phyloP scores from a whole-genome alignment of 2,113 vertebrate genomes.

The Cygnus buccinator region DNA sequence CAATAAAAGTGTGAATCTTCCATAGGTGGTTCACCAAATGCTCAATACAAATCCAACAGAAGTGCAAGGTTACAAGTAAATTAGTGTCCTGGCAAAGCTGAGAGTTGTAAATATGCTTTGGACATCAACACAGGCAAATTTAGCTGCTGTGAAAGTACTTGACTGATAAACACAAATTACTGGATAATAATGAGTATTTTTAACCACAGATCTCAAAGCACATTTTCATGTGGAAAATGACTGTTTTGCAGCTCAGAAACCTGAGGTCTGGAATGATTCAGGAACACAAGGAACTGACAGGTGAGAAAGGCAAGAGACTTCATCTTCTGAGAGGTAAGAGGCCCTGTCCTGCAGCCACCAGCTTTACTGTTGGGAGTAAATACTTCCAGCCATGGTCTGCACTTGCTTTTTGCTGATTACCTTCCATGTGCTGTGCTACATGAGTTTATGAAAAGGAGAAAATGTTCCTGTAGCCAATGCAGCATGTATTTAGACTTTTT shows the following conservation, averaged over 20 bases:
- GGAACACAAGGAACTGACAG: not conserved
- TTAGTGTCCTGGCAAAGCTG: not conserved
- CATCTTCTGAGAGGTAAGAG: not conserved
- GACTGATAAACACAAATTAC: not conserved
- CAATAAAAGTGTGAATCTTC: not conserved
- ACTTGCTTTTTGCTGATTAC: not conserved
- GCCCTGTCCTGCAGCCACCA: not conserved
- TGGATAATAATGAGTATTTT: not conserved
- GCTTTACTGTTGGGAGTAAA: not conserved
- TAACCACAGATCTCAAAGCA: not conserved
- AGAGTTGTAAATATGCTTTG: not conserved
- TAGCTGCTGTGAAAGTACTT: not conserved
- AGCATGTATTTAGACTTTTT: not conserved
- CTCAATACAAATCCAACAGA: not conserved
- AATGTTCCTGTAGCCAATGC: not conserved
- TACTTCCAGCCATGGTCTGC: not conserved
- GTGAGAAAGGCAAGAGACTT: not conserved
- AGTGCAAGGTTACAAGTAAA: not conserved
- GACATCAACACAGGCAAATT: not conserved
- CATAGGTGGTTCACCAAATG: not conserved
- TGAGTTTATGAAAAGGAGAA: not conserved
- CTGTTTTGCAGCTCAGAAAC: not conserved
- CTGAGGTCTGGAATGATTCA: not conserved
- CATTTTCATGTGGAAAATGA: not conserved
- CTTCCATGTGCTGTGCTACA: not conserved